Conservation (phyloP, 2,113 vertebrate species). For the Corythaixoides concolor region DNA sequence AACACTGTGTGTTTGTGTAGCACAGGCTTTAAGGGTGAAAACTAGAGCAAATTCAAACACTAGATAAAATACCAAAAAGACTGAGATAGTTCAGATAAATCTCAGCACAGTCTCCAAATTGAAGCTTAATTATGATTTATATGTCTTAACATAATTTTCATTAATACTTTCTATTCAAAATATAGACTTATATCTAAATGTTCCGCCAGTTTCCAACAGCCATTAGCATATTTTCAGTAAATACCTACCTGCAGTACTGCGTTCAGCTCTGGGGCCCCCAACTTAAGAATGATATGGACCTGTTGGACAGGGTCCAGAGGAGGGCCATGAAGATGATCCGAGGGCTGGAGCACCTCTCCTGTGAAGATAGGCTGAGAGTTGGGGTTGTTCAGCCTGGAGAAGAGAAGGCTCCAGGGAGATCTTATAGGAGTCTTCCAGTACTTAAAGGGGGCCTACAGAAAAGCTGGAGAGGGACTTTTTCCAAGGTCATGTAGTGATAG, state of each 20-base stretch:
- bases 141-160: not conserved
- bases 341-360: too few relatives aligned
- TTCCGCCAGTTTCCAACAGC: not conserved
- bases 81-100: not conserved
- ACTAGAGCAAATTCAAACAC: not conserved
- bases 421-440: too few relatives aligned
- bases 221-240: not conserved
- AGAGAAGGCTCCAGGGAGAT: too few relatives aligned
- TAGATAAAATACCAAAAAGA: not conserved
- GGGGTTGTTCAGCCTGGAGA: too few relatives aligned
- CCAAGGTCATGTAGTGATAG: too few relatives aligned
- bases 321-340: too few relatives aligned
- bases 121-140: not conserved
- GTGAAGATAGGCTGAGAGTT: too few relatives aligned
- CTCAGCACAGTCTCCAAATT: not conserved
- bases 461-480: not conserved
- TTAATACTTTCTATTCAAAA: not conserved
- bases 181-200: not conserved
- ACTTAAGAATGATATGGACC: too few relatives aligned
- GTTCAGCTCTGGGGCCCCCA: too few relatives aligned
- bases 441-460: not conserved
- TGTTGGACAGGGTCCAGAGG: too few relatives aligned
- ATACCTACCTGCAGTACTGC: too few relatives aligned
- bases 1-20: accelerated
- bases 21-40: not conserved